Conservation (phyloP, 1,140 invertebrate species). For the Panagrolaimus sp. region DNA sequence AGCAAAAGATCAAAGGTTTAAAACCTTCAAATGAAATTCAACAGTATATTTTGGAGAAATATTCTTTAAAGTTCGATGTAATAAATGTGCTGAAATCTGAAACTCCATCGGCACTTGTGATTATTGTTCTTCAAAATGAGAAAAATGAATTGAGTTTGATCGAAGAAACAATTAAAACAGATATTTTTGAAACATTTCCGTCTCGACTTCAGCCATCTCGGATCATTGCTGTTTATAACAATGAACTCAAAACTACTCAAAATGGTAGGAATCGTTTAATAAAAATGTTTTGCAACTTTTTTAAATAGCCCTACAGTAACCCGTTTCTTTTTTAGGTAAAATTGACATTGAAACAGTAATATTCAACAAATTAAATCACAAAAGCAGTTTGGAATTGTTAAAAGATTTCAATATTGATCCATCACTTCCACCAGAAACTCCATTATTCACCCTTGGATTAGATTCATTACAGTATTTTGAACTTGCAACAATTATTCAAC, state of each 20-base stretch:
- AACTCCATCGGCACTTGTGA: not conserved
- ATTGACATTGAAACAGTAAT: not conserved
- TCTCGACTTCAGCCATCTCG: not conserved
- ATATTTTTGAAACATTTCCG: not conserved
- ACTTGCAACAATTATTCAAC: not conserved
- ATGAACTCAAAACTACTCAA: not conserved
- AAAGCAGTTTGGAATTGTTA: not conserved
- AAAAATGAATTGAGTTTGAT: not conserved
- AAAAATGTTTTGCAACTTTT: too few species aligned
- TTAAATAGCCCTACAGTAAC: too few species aligned
- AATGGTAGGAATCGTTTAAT: not conserved
- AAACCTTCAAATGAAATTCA: not conserved
- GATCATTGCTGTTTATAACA: not conserved
- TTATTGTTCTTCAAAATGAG: not conserved
- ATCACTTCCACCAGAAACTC: not conserved
- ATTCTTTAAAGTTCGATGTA: not conserved
- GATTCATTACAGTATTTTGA: not conserved
- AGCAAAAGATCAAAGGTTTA: slow-evolving; percentile 2
- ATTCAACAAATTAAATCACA: not conserved
- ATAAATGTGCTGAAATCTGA: not conserved
- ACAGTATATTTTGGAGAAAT: too few species aligned
- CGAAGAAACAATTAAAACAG: not conserved
- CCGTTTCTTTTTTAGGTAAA: not conserved
- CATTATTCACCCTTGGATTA: not conserved
- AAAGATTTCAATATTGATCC: not conserved